phyloP scores from a whole-genome alignment of 1,140 invertebrate genomes.

The Diprion similis region DNA sequence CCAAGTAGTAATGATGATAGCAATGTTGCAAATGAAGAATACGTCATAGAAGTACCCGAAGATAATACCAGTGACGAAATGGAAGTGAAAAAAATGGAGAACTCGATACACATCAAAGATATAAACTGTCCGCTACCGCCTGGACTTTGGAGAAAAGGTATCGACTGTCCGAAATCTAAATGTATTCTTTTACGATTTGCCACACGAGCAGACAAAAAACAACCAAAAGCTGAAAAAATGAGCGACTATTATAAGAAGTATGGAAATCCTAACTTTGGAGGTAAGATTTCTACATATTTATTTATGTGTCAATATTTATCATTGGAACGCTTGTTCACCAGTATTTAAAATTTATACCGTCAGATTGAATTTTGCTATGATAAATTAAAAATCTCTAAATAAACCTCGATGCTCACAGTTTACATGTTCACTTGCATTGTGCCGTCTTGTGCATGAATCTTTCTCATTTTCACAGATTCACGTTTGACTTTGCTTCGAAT shows the following conservation, averaged over 20 bases:
- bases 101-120: conserved; percentile 56
- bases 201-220: conserved; percentile 70
- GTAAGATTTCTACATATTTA: conserved; percentile 39
- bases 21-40: conserved; percentile 33
- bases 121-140: conserved; percentile 69
- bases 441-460: no score
- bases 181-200: conserved; percentile 78
- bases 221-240: conserved; percentile 66
- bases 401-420: no score
- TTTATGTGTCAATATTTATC: no score
- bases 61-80: conserved; percentile 31
- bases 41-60: conserved; percentile 31
- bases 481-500: no score
- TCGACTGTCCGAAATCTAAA: conserved; percentile 68
- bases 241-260: conserved; percentile 72
- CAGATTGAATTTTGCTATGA: no score
- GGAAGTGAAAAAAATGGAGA: conserved; percentile 37
- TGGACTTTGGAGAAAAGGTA: conserved; percentile 79
- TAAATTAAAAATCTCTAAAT: no score
- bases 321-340: no score
- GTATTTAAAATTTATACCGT: no score
- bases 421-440: no score
- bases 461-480: no score
- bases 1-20: conserved; percentile 23
- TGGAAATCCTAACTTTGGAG: conserved; percentile 71